Evolutionary conservation across 2,113 vertebrate genomes (phyloP).

Genomic region (Tinamus guttatus): DNA sequence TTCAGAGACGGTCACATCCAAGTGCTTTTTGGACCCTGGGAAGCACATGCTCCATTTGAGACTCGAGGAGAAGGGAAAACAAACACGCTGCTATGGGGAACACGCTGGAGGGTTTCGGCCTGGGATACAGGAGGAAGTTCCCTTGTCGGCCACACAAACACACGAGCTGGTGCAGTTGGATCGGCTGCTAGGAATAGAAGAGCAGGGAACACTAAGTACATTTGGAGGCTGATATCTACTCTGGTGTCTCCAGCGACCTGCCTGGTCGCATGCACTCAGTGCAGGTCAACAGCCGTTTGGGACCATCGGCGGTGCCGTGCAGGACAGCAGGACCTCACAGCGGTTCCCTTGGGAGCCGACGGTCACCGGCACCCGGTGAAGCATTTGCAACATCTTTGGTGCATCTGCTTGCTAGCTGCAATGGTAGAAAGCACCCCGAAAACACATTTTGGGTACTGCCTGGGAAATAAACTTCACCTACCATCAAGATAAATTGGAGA

Average conservation of each 20-base stretch:
- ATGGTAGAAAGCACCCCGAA: background rate
- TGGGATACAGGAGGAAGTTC: background rate
- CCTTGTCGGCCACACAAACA: background rate
- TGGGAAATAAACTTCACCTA: background rate
- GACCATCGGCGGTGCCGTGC: background rate
- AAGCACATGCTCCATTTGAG: background rate
- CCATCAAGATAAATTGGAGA: background rate
- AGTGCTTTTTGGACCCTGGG: constrained; percentile 24
- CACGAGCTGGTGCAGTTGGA: background rate
- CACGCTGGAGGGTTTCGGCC: constrained; percentile 8
- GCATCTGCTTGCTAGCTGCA: background rate
- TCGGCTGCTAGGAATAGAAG: background rate
- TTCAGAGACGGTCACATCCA: constrained; percentile 19
- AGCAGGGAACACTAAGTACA: background rate
- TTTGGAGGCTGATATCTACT: background rate
- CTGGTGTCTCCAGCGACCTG: background rate
- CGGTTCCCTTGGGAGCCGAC: background rate
- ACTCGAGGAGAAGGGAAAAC: constrained; percentile 23
- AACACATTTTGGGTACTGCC: background rate
- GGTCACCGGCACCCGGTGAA: rapidly evolving
- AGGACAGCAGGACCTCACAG: background rate
- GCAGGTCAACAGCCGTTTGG: background rate
- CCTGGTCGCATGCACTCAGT: background rate
- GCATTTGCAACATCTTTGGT: rapidly evolving
- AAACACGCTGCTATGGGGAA: constrained; percentile 44